Base-by-base conservation (phyloP, 1,140 invertebrate species). In the Sycobia sp. region DNA sequence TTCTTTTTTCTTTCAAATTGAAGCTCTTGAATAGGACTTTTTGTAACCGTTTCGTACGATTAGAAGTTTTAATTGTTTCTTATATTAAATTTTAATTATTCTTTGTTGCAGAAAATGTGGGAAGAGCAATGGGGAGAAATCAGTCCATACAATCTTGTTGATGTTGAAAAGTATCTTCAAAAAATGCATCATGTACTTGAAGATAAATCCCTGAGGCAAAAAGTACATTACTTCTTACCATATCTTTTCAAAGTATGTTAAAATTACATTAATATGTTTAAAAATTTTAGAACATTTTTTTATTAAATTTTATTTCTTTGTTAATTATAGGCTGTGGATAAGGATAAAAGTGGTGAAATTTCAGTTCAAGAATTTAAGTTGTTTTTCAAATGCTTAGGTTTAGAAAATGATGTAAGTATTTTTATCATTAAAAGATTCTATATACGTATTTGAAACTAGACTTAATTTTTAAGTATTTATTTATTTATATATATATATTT, bases 291-390 rank as follows among this genome's bases (percentile, higher is more conserved):
- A 39, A 22, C 11, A 46, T 34, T 34, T 18, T 27, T 27, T 32
- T 8, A 50, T 0, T 29, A 34, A 32, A 50, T 29, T 20, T 50
- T 23, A 23, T 56, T 67, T 58, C 44, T 65, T 67, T 80, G 11
- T n/a, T n/a, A n/a, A n/a, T n/a, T n/a, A n/a, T 73, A 92, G 91
- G 90, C 90, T 62, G 89, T 93, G 13, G 91, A 93, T 76, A 91
- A 90, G 71, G 89, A 93, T 73, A 85, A 86, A 64, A 88, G 87
- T 66, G 91, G 91, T 9, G 86, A 86, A 71, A 91, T 94, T 73
- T 87, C 90, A 36, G 85, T 92, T 60, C 85, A 89, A 73, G 91
- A 94, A 83, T 93, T 90, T 77, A 90, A 91, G 80, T 69, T 92
- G 67, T 93, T 93, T 82, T 94, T 91, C 81, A 73, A 88, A 65